phyloP scores from a whole-genome alignment of 1,140 invertebrate species.

The Pomacea maculata region DNA sequence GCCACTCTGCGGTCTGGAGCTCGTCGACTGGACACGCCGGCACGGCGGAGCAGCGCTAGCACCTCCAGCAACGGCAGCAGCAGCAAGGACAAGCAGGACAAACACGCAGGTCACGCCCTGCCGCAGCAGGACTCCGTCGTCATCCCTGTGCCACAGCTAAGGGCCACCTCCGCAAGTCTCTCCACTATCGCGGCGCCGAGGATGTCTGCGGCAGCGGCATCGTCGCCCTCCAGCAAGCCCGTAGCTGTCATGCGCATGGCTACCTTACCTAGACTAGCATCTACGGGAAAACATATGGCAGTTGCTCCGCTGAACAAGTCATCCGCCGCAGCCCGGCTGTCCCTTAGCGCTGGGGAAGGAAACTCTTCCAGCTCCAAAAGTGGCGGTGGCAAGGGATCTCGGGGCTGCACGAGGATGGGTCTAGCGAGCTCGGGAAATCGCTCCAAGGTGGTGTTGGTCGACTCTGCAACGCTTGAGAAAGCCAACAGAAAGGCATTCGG shows the following conservation, averaged over 20 bases:
- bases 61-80: not conserved
- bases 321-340: no score
- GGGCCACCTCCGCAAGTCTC: not conserved
- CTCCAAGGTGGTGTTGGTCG: not conserved
- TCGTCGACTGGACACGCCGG: no score
- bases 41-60: not conserved
- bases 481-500: not conserved
- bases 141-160: not conserved
- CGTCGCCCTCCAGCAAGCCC: no score
- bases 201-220: no score
- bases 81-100: not conserved
- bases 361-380: not conserved
- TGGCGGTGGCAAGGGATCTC: not conserved
- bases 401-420: not conserved
- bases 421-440: not conserved
- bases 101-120: not conserved
- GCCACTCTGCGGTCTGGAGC: no score
- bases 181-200: no score
- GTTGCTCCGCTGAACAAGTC: no score
- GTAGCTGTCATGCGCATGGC: no score
- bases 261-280: no score
- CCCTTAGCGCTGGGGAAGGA: no score
- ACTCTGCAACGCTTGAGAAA: not conserved
- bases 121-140: not conserved
- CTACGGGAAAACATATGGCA: no score